Evolutionary conservation across 2,797 vertebrate genomes (phyloP), one percentile per base, ranked within the genome.

Genomic region (Geotrypetes seraphini): DNA sequence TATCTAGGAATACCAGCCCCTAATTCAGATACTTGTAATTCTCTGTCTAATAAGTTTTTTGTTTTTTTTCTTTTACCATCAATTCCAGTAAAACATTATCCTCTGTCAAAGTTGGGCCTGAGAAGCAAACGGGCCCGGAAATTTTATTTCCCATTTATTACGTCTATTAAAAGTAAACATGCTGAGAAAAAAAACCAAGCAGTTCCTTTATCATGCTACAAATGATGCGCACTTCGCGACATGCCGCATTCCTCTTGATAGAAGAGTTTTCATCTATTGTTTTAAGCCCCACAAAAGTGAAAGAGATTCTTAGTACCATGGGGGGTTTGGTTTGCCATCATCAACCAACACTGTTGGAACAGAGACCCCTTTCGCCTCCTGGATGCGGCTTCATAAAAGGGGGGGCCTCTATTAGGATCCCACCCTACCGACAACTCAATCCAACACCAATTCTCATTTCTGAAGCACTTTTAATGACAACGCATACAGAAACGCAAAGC

Each of bases 131-230:
- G 44, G 22, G 22, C 22, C 51, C 12, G 33, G 31, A 39, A 21
- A 47, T 56, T 33, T 0, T 39, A 21, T 35, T 59, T 74, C 61
- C 45, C 51, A 54, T 58, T 68, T 76, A 66, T 75, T 60, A 64
- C 46, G 60, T 69, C 68, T 72, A 69, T 77, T 78, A 75, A 74
- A 75, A 77, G 66, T 51, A 68, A 71, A 61, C 59, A 70, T 53
- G 50, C 62, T 61, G 59, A 54, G 73, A 72, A 43, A 52, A 43
- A 52, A 35, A 21, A 4, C 35, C 56, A 44, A 33, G 26, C 38
- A 17, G 34, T 54, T 62, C 41, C 44, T 74, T 58, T 42, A 62
- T 71, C 60, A 49, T 52, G 33, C 19, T 46, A 50, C 47, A 38
- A 58, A 58, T 12, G 47, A 54, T 12, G 7, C 17, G 21, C 9